Evolutionary conservation across 37 sponge, comb jelly and placozoan species (phyloP).

Genomic region (Ianthella basta): DNA sequence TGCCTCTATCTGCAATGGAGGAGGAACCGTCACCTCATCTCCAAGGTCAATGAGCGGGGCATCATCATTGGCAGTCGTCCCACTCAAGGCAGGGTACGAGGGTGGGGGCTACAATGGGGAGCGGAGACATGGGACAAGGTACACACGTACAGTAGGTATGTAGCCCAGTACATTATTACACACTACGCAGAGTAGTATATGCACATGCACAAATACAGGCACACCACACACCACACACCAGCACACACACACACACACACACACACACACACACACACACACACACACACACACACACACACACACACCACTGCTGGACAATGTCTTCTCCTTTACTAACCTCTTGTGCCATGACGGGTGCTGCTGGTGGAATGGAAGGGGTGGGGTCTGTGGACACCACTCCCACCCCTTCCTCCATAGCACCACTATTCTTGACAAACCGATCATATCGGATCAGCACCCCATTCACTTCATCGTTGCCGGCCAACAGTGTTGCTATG

Average conservation of each 20-base stretch:
- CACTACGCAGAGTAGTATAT: slow-evolving; percentile 20
- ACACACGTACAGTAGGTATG: background rate
- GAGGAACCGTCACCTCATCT: slow-evolving; percentile 47
- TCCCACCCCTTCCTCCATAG: background rate
- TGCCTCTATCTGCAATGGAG: slow-evolving; percentile 10
- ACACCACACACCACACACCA: background rate
- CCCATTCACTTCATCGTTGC: slow-evolving; percentile 91
- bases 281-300: background rate
- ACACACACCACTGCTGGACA: background rate
- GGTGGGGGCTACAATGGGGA: slow-evolving; percentile 37
- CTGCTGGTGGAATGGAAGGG: background rate
- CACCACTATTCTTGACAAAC: slow-evolving; percentile 27
- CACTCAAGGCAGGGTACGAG: background rate
- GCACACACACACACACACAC: slow-evolving; percentile 11
- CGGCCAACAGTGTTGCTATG: slow-evolving; percentile 64
- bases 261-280: background rate
- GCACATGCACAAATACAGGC: slow-evolving; percentile 32
- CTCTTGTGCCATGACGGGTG: background rate
- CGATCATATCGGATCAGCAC: slow-evolving; percentile 88
- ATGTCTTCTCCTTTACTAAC: background rate
- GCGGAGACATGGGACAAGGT: slow-evolving; percentile 1
- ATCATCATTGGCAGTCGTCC: background rate
- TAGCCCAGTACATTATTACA: background rate
- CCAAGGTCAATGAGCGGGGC: slow-evolving; percentile 75
- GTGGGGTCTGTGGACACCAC: background rate